A percentile compares a stretch with the other conserved stretches of the same genome.
Evolutionary conservation across 2,113 vertebrate species (phyloP).

Genomic region (Oostethus manadensis): DNA sequence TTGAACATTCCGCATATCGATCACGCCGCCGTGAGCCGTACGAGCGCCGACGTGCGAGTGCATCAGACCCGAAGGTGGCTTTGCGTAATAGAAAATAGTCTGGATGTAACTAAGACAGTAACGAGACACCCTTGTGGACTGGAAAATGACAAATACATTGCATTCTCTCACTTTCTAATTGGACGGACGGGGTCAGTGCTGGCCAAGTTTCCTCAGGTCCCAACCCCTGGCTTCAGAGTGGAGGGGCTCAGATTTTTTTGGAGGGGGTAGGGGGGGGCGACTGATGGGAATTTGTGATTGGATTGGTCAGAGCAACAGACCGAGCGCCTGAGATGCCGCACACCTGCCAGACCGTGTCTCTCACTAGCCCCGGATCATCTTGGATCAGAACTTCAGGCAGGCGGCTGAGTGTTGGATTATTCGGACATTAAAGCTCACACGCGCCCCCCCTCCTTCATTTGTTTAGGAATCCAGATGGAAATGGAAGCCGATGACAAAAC

Average conservation of each 20-base stretch:
- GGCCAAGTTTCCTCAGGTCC: conserved; percentile 12
- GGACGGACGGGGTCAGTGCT: conserved; percentile 25
- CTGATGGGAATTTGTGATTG: conserved; percentile 24
- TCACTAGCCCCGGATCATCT: conserved; percentile 27
- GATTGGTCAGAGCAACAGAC: conserved; percentile 24
- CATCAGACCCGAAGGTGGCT: neutral
- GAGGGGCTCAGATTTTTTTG: conserved; percentile 22
- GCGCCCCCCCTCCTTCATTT: too few relatives aligned
- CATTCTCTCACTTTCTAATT: conserved; percentile 32
- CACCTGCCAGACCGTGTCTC: conserved; percentile 66
- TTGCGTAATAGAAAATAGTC: conserved; percentile 45
- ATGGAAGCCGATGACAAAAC: neutral
- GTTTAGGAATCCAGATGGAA: neutral
- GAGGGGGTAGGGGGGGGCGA: conserved; percentile 3
- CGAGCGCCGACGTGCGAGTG: neutral
- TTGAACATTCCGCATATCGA: neutral
- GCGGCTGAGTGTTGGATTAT: too few relatives aligned
- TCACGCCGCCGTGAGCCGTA: neutral
- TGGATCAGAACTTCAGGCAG: neutral
- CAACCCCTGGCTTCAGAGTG: conserved; percentile 19
- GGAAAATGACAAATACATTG: conserved; percentile 13
- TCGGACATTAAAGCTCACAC: too few relatives aligned
- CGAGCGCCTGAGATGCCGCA: conserved; percentile 23
- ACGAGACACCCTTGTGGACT: conserved; percentile 32
- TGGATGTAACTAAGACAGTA: conserved; percentile 32